Evolutionary conservation across 2,888 invertebrate genomes (phyloP).

Genomic region (Troides oblongomaculatus): DNA sequence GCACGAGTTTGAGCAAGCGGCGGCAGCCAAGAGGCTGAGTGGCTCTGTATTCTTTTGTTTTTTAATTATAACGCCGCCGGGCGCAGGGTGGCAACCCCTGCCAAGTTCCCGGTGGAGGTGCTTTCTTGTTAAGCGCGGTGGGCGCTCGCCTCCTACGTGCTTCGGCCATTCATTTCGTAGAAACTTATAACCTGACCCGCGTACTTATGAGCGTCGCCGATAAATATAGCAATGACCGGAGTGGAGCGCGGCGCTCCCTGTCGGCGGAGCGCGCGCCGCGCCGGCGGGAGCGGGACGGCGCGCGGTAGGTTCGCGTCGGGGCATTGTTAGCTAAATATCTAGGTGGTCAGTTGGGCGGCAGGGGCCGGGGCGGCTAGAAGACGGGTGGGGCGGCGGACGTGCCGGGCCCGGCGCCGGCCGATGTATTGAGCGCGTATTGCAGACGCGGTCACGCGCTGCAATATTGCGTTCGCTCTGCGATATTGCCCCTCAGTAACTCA

Average conservation of each 20-base stretch:
- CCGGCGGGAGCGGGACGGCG: constrained; percentile 60
- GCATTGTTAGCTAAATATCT: constrained; percentile 80
- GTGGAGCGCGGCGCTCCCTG: constrained; percentile 61
- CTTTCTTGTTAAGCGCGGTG: constrained; percentile 70
- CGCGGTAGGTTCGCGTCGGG: constrained; percentile 58
- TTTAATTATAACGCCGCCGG: constrained; percentile 76
- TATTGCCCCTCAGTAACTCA: constrained; percentile 79
- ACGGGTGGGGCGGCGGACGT: constrained; percentile 68
- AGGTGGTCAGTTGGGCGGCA: constrained; percentile 65
- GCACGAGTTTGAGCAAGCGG: constrained; percentile 64
- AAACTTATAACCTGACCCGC: constrained; percentile 80
- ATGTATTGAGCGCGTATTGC: constrained; percentile 81
- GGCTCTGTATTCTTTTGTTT: constrained; percentile 79
- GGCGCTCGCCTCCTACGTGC: constrained; percentile 75
- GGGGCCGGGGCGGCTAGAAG: constrained; percentile 56
- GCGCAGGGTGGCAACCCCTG: constrained; percentile 58
- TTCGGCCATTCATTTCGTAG: constrained; percentile 77
- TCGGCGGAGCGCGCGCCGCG: constrained; percentile 47
- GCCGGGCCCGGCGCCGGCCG: constrained; percentile 74
- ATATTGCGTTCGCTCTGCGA: constrained; percentile 78
- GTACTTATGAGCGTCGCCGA: constrained; percentile 81
- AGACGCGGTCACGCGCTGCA: constrained; percentile 81
- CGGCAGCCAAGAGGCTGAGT: constrained; percentile 70
- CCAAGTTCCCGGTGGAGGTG: constrained; percentile 72
- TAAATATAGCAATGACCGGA: constrained; percentile 80